Conservation (phyloP, 2,113 vertebrate genomes). For the Upupa epops region DNA sequence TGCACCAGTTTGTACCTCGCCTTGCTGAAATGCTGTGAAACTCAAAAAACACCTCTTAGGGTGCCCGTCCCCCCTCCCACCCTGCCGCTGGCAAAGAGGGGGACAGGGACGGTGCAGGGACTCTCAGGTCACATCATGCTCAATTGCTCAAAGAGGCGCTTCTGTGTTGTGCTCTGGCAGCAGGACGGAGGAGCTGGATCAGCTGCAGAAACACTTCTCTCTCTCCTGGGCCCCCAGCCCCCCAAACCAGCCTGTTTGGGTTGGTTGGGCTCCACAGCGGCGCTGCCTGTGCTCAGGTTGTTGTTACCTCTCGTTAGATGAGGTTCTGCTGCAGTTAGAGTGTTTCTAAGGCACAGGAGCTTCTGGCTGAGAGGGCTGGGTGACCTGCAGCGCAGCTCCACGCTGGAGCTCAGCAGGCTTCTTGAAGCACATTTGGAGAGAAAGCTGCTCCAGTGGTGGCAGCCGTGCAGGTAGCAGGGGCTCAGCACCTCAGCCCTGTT, state of each 20-base stretch:
- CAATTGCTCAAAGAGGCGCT: constrained; percentile 75
- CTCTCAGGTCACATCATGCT: constrained; percentile 83
- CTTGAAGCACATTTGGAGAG: neutral
- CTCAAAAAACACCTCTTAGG: constrained; percentile 1
- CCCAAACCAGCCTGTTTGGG: neutral
- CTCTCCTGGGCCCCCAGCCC: constrained; percentile 35
- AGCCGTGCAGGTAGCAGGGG: neutral
- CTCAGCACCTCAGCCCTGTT: neutral
- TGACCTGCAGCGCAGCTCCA: neutral
- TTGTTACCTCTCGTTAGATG: neutral
- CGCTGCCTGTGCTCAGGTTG: neutral
- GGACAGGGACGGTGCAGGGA: constrained; percentile 48
- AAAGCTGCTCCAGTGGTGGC: accelerated
- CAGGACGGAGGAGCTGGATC: constrained; percentile 44
- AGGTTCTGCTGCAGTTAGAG: neutral
- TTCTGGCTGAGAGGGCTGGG: neutral
- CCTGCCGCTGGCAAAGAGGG: no score
- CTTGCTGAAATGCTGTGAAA: constrained; percentile 56
- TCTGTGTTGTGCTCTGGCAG: constrained; percentile 59
- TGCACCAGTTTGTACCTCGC: constrained; percentile 73
- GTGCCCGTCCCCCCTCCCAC: no score
- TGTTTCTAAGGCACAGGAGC: neutral
- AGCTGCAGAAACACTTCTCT: constrained; percentile 53
- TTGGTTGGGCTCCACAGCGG: neutral
- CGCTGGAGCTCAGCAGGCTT: neutral